Percentiles rank a stretch among this genome's conserved stretches.
These are phyloP conservation scores for Psittacara wagleri DNA, from an alignment of 2,113 vertebrate genomes.

Conservation along the genomic window DNA sequence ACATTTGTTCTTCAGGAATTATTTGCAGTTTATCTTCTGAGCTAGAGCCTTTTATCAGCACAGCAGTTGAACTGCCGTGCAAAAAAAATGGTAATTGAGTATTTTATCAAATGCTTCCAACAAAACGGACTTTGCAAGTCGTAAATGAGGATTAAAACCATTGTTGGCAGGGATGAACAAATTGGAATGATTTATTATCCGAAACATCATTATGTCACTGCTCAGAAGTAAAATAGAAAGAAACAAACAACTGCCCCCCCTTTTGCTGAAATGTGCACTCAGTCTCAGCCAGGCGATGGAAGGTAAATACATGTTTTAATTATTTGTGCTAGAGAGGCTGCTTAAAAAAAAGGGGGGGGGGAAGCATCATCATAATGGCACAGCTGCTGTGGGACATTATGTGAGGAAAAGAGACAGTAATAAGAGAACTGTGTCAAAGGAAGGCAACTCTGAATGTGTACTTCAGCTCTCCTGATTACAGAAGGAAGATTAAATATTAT, in stretches of 20 bases:
- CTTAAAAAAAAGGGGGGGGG: constrained; percentile 39
- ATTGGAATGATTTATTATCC: constrained; percentile 86
- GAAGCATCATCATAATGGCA: constrained; percentile 76
- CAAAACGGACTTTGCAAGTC: constrained; percentile 81
- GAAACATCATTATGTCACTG: constrained; percentile 81
- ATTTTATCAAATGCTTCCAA: constrained; percentile 86
- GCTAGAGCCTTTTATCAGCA: constrained; percentile 76
- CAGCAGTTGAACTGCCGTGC: constrained; percentile 76
- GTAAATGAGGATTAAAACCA: constrained; percentile 88
- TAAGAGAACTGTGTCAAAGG: constrained; percentile 71
- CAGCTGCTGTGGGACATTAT: constrained; percentile 75
- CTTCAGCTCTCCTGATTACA: constrained; percentile 66
- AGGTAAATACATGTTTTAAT: constrained; percentile 83
- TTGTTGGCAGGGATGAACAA: constrained; percentile 84
- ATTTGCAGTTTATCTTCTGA: constrained; percentile 82
- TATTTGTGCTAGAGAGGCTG: constrained; percentile 75
- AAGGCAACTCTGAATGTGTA: constrained; percentile 66
- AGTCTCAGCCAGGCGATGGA: constrained; percentile 64
- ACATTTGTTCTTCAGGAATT: constrained; percentile 83
- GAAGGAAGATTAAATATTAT: constrained; percentile 72
- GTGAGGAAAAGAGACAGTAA: constrained; percentile 75
- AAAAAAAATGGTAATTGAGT: constrained; percentile 83
- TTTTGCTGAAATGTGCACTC: constrained; percentile 19
- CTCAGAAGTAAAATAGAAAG: constrained; percentile 76
- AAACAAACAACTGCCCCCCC: constrained; percentile 55